Base-by-base conservation (phyloP, 2,888 invertebrate genomes). In the Icerya purchasi region DNA sequence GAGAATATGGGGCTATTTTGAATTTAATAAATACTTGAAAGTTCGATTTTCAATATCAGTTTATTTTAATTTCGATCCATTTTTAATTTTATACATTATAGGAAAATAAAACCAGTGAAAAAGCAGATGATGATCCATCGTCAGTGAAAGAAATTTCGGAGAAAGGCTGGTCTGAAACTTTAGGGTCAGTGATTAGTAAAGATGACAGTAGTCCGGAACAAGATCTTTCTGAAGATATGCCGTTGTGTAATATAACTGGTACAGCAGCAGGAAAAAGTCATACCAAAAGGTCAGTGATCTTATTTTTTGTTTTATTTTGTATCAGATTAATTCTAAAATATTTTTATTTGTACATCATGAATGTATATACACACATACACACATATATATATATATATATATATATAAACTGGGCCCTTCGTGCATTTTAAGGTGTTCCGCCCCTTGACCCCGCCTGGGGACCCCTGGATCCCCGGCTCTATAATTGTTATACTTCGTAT, bases 121-220 rank as follows among this genome's bases (percentile, higher is more conserved):
- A 36, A 36, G 50, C 61, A 60, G 50, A 65, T 8, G 67, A 67
- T 54, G 66, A 66, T 53, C 66, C 66, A 53, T 60, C 63, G 10
- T 66, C 66, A 18, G 62, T 64, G 22, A 58, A 65, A 53, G 66
- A 66, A 61, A 59, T 63, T 2, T 67, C 67, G 18, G 67, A 67
- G 57, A 65, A 65, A 64, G 63, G 68, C 25, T 69, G 69, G 69
- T 68, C 68, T 10, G 69, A 69, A 62, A 68, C 68, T 21, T 62
- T 69, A n/a, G 61, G 63, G 51, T 66, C 68, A 51, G 65, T 66
- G 20, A 65, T 62, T 22, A 67, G 67, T 25, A 68, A 68, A 63
- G 68, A 68, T 52, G 59, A 63, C 22, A 66, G 66, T 54, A 66
- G 66, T 54, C 68, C 68, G 20, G 66, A 67, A 23, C 65, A 65